phyloP scores from a whole-genome alignment of 1,140 invertebrate species.

The Neuroterus valhalla region DNA sequence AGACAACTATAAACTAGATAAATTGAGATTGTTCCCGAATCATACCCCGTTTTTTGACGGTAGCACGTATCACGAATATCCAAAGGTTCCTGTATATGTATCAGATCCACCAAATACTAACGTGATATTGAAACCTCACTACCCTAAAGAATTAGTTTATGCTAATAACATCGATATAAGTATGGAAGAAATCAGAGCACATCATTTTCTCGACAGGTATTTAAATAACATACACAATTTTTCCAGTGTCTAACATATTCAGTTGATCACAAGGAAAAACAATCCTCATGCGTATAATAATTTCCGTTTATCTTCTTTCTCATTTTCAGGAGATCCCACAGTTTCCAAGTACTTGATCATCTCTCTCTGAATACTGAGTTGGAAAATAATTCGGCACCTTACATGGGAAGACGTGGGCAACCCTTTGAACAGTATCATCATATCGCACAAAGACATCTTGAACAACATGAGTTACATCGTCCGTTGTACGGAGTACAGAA shows the following conservation, averaged over 20 bases:
- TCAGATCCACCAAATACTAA: constrained; percentile 78
- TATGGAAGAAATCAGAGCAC: constrained; percentile 81
- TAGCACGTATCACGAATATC: constrained; percentile 76
- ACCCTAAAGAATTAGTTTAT: constrained; percentile 77
- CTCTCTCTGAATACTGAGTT: background rate
- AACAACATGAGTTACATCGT: constrained; percentile 48
- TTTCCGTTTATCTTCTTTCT: background rate
- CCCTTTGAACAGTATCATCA: constrained; percentile 26
- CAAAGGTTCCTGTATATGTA: constrained; percentile 77
- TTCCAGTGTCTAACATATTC: background rate
- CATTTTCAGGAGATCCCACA: background rate
- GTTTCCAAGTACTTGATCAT: background rate
- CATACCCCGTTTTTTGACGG: constrained; percentile 67
- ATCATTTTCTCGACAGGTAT: constrained; percentile 59
- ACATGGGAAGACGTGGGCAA: background rate
- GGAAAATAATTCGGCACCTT: background rate
- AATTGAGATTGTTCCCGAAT: constrained; percentile 65
- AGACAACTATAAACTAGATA: constrained; percentile 57
- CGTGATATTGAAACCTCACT: constrained; percentile 74
- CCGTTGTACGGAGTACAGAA: constrained; percentile 59
- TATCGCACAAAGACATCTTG: constrained; percentile 29
- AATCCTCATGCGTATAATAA: background rate
- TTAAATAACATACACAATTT: background rate
- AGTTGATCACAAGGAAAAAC: background rate
- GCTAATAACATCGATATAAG: constrained; percentile 79